phyloP scores from a whole-genome alignment of 2,888 invertebrate species.

The Scaeva pyrastri region DNA sequence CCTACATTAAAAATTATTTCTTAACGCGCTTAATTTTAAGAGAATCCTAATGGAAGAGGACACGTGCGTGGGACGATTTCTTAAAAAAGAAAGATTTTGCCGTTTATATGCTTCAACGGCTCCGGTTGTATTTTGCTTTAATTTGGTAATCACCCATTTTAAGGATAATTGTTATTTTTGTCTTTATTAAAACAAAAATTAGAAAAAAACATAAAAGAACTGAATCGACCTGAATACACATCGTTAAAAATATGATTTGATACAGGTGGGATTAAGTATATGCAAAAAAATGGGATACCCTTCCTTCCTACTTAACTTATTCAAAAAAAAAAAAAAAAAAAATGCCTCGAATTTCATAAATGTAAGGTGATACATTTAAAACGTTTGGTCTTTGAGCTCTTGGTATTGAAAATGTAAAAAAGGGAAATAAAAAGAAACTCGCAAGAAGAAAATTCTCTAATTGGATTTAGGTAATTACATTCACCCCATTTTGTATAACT shows the following conservation, averaged over 20 bases:
- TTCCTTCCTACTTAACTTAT: not conserved
- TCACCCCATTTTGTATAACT: too few relatives aligned
- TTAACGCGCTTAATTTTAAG: not conserved
- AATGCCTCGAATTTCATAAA: not conserved
- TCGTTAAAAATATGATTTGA: slow-evolving; percentile 1
- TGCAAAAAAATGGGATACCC: not conserved
- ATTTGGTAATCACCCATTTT: not conserved
- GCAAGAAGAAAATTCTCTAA: not conserved
- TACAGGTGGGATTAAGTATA: not conserved
- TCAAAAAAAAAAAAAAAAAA: not conserved
- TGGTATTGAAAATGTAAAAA: not conserved
- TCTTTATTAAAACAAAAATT: not conserved
- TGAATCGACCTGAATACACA: slow-evolving; percentile 5
- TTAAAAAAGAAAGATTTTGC: not conserved
- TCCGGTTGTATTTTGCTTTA: not conserved
- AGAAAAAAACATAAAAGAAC: not conserved
- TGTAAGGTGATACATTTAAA: slow-evolving; percentile 7
- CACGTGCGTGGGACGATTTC: not conserved
- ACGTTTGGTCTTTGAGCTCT: not conserved
- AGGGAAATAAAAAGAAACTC: slow-evolving; percentile 1
- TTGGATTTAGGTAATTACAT: slow-evolving; percentile 28
- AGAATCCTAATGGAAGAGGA: not conserved
- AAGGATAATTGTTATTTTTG: not conserved
- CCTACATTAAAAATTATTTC: not conserved
- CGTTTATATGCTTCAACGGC: not conserved